A percentile compares a stretch with the other conserved stretches of the same genome.
Evolutionary conservation across 92 coral and sea anemone species (phyloP).

Genomic region (Epizoanthus ramosus): DNA sequence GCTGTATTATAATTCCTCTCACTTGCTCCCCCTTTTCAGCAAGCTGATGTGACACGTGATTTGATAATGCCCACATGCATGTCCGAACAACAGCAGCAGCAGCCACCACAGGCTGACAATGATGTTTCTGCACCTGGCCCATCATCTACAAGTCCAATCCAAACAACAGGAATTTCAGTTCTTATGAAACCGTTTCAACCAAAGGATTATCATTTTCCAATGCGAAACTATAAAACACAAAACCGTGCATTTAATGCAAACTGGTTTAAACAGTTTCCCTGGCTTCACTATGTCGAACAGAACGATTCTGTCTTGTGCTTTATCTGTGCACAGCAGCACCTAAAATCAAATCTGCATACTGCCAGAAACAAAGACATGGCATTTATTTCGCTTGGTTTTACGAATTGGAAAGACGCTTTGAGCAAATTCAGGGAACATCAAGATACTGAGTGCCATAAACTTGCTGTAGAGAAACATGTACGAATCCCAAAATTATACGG

Average conservation of each 20-base stretch:
- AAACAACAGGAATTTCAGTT: conserved; percentile 32
- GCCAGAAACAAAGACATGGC: conserved; percentile 64
- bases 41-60: conserved; percentile 27
- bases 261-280: conserved; percentile 75
- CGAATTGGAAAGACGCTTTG: conserved; percentile 72
- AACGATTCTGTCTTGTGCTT: conserved; percentile 67
- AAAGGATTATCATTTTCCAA: conserved; percentile 63
- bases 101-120: conserved; percentile 31
- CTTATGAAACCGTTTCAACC: conserved; percentile 51
- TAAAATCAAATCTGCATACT: conserved; percentile 53
- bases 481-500: conserved; percentile 54
- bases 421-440: conserved; percentile 64
- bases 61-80: conserved; percentile 25
- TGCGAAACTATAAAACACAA: conserved; percentile 52
- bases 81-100: conserved; percentile 9
- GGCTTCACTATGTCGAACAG: conserved; percentile 74
- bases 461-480: conserved; percentile 58
- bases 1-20: too few species aligned
- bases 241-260: conserved; percentile 65
- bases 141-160: conserved; percentile 26
- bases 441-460: conserved; percentile 61
- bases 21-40: conserved; percentile 8
- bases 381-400: conserved; percentile 57
- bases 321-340: conserved; percentile 58
- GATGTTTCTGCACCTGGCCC: conserved; percentile 31